phyloP scores from a whole-genome alignment of 2,797 vertebrate genomes.

The Epinephelus malabaricus region DNA sequence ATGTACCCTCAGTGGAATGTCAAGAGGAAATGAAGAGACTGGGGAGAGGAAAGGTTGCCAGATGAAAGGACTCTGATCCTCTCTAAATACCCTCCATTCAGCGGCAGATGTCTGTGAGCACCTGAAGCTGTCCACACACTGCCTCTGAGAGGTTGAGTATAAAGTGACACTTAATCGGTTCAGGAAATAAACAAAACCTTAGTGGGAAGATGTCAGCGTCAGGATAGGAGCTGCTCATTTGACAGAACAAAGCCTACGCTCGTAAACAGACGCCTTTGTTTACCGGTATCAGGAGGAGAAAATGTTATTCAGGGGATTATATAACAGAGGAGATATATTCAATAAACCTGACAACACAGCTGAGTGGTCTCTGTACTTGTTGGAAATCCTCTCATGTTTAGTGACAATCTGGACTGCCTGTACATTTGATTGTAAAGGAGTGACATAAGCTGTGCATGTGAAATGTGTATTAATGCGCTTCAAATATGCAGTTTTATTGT shows the following conservation, averaged over 20 bases:
- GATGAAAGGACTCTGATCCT: conserved; percentile 61
- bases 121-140: conserved; percentile 15
- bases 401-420: conserved; percentile 19
- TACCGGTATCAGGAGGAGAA: conserved; percentile 29
- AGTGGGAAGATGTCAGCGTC: conserved; percentile 35
- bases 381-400: conserved; percentile 44
- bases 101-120: conserved; percentile 49
- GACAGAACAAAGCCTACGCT: conserved; percentile 47
- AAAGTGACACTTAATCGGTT: conserved; percentile 48
- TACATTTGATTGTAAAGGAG: conserved; percentile 12
- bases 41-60: conserved; percentile 41
- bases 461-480: not conserved
- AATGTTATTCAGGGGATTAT: conserved; percentile 45
- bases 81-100: conserved; percentile 50
- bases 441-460: not conserved
- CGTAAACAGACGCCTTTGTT: conserved; percentile 58
- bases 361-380: conserved; percentile 23
- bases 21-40: conserved; percentile 58
- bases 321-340: conserved; percentile 35
- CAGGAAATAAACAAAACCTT: conserved; percentile 55
- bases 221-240: conserved; percentile 20
- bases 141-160: conserved; percentile 23
- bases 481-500: conserved; percentile 13
- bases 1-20: conserved; percentile 58
- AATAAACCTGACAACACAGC: conserved; percentile 33